These are phyloP conservation scores for Leptosomus discolor DNA, from an alignment of 2,113 vertebrate species.

Conservation along the genomic window DNA sequence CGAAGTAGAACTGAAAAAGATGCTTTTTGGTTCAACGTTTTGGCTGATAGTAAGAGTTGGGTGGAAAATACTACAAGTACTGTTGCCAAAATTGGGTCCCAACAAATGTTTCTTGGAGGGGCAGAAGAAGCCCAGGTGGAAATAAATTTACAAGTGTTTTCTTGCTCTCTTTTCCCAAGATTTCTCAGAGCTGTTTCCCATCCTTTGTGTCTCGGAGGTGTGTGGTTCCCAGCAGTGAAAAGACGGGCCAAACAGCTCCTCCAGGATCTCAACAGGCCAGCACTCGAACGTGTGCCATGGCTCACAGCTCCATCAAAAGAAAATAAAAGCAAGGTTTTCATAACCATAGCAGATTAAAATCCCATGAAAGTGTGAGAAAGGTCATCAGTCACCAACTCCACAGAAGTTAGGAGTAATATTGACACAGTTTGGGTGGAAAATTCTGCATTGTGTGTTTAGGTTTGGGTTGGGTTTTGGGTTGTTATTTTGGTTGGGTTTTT, in stretches of 20 bases:
- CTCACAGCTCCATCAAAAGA: background rate
- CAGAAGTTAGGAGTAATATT: background rate
- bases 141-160: background rate
- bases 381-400: background rate
- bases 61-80: background rate
- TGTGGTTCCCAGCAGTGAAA: background rate
- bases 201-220: background rate
- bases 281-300: background rate
- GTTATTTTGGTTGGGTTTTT: background rate
- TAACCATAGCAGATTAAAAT: background rate
- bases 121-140: background rate
- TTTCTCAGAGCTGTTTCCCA: background rate
- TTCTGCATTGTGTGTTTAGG: background rate
- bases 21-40: background rate
- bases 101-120: background rate
- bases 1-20: background rate
- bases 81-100: background rate
- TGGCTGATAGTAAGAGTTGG: background rate
- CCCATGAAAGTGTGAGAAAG: background rate
- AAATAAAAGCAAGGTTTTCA: background rate
- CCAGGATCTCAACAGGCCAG: background rate
- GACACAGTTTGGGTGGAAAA: background rate
- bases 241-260: background rate
- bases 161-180: background rate
- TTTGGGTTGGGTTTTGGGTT: background rate